phyloP scores from a whole-genome alignment of 2,888 invertebrate species.

The Nipponacmea schrenckii region DNA sequence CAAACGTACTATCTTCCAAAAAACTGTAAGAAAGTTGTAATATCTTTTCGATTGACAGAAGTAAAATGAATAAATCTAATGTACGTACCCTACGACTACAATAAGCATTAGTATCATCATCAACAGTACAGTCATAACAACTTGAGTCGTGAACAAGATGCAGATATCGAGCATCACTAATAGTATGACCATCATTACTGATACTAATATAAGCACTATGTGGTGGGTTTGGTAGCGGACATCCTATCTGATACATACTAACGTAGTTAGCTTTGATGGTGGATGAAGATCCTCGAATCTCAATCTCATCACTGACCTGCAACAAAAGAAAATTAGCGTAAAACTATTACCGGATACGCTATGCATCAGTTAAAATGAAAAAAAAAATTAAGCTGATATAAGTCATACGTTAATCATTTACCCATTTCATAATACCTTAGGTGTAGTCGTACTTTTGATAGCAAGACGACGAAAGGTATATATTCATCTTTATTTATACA shows the following conservation, averaged over 20 bases:
- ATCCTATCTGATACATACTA: constrained; percentile 44
- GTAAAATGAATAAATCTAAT: neutral
- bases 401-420: too few species aligned
- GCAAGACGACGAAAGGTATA: too few species aligned
- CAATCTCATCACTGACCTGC: constrained; percentile 30
- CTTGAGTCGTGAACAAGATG: constrained; percentile 43
- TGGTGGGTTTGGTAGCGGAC: constrained; percentile 34
- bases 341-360: too few species aligned
- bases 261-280: constrained; percentile 33
- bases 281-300: constrained; percentile 15
- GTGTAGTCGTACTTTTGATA: too few species aligned
- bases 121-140: constrained; percentile 40
- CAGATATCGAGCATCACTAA: constrained; percentile 31
- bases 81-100: constrained; percentile 33
- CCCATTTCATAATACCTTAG: too few species aligned
- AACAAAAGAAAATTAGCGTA: neutral
- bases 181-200: constrained; percentile 42
- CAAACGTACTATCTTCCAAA: too few species aligned
- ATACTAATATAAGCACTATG: constrained; percentile 40
- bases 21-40: too few species aligned
- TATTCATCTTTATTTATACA: too few species aligned
- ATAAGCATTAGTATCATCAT: constrained; percentile 23
- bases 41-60: too few species aligned
- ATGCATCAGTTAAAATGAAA: too few species aligned
- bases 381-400: too few species aligned